Conservation (phyloP, 1,140 invertebrate species). For the Ctenoplectra terminalis region DNA sequence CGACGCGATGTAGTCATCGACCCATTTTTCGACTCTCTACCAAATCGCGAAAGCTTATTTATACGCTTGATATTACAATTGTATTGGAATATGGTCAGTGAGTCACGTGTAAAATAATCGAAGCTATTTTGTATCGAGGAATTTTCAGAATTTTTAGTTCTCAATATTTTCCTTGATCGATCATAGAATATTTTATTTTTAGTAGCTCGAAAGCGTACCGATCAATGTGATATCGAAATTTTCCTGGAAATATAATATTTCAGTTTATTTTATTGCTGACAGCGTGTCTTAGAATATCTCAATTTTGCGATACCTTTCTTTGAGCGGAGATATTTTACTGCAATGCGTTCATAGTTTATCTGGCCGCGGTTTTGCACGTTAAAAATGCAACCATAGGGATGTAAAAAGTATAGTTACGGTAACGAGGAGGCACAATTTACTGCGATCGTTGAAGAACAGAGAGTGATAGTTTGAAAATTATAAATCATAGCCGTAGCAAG, state of each 20-base stretch:
- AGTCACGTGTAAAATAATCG: background rate
- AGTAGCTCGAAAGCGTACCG: background rate
- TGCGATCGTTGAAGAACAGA: constrained; percentile 5
- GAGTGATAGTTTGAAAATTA: constrained; percentile 17
- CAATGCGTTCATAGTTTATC: background rate
- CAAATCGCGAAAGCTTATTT: too few species aligned
- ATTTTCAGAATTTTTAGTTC: background rate
- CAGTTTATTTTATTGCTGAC: background rate
- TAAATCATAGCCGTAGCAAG: background rate
- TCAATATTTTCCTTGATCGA: background rate
- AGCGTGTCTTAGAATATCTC: background rate
- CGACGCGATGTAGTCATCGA: too few species aligned
- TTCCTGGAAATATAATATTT: background rate
- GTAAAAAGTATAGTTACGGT: background rate
- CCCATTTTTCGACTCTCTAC: too few species aligned
- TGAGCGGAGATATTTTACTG: background rate
- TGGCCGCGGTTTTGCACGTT: background rate
- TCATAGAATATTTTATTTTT: background rate
- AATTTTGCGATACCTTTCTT: background rate
- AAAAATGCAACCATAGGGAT: background rate
- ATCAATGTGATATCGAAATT: too few species aligned
- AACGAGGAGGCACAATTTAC: background rate
- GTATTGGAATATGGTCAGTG: background rate
- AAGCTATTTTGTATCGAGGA: too few species aligned
- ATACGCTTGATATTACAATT: background rate